Evolutionary conservation across 2,113 vertebrate genomes (phyloP).

Genomic region (Gymnogyps californianus): DNA sequence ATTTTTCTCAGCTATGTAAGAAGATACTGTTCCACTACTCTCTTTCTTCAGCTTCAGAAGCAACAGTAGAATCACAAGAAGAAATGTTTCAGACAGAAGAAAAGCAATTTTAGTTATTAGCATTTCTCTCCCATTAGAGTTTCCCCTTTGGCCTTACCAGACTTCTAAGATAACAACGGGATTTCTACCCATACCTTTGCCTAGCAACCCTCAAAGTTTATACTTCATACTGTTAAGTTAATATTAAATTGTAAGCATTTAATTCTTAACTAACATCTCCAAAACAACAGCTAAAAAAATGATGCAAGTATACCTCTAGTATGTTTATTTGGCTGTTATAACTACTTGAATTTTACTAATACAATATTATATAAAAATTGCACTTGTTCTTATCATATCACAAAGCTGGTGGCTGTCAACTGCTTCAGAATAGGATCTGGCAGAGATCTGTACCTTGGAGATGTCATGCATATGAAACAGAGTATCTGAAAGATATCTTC

Average conservation of each 20-base stretch:
- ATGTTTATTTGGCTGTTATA: neutral
- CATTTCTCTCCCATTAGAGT: neutral
- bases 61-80: neutral
- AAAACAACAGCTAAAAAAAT: neutral
- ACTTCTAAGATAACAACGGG: neutral
- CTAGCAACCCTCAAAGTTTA: neutral
- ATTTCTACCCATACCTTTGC: neutral
- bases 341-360: neutral
- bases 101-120: neutral
- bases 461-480: neutral
- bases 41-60: neutral
- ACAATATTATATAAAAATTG: neutral
- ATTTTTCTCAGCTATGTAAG: neutral
- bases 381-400: neutral
- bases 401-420: neutral
- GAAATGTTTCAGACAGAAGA: neutral
- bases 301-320: neutral
- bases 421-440: neutral
- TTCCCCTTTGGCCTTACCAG: neutral
- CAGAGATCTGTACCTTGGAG: neutral
- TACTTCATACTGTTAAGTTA: neutral
- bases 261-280: neutral
- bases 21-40: neutral
- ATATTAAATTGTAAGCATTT: neutral
- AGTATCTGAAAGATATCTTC: neutral